Percentiles rank a stretch among this genome's conserved stretches.
Evolutionary conservation across 2,113 vertebrate genomes (phyloP).

Genomic region (Pelecanus crispus): DNA sequence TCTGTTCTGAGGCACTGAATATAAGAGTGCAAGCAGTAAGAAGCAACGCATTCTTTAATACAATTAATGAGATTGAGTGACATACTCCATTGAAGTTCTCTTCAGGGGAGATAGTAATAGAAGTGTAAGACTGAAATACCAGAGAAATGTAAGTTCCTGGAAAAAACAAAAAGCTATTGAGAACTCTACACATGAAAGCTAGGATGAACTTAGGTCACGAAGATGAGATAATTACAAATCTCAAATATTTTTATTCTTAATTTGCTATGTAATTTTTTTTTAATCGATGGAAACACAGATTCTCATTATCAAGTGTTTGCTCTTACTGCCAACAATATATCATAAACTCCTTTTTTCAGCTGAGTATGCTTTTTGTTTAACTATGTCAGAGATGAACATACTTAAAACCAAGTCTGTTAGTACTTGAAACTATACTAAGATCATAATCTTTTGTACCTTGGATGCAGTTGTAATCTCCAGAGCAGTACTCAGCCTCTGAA

Average conservation of each 20-base stretch:
- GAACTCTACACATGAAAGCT: background rate
- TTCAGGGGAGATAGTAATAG: background rate
- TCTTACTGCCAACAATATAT: background rate
- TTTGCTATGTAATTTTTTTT: background rate
- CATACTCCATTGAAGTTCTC: background rate
- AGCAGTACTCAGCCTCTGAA: slow-evolving; percentile 56
- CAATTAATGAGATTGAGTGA: background rate
- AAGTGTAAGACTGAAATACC: background rate
- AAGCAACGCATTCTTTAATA: background rate
- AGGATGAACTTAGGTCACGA: background rate
- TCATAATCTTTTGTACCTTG: slow-evolving; percentile 46
- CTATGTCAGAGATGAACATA: background rate
- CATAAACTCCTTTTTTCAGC: background rate
- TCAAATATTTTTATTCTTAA: background rate
- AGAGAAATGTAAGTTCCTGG: background rate
- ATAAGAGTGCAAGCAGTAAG: background rate
- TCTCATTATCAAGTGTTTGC: background rate
- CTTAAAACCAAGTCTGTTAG: background rate
- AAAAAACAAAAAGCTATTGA: background rate
- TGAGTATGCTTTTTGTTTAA: background rate
- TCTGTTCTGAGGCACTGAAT: background rate
- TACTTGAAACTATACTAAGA: background rate
- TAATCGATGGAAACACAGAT: background rate
- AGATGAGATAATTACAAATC: background rate
- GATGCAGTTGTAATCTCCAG: slow-evolving; percentile 65